These are phyloP conservation scores for Novumbra hubbsi DNA, from an alignment of 2,797 vertebrate genomes.

Conservation along the genomic window DNA sequence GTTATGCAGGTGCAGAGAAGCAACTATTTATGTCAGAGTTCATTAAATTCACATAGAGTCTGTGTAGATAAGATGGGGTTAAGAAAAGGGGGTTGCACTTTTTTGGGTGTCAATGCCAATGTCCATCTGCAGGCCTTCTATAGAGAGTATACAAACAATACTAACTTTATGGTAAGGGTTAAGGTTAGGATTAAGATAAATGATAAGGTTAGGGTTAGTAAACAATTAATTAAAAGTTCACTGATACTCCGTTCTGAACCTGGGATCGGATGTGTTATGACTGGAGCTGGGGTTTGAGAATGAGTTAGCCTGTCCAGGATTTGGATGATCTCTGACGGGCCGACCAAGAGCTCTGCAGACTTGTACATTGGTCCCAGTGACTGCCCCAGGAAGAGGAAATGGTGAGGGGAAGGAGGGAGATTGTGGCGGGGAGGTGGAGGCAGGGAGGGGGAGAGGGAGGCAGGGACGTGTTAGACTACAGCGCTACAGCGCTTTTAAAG, in stretches of 20 bases:
- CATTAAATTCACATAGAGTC: constrained; percentile 47
- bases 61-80: constrained; percentile 44
- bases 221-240: no score
- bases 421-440: neutral
- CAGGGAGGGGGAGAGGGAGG: neutral
- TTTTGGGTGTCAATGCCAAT: no score
- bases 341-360: constrained; percentile 61
- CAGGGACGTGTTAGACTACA: neutral
- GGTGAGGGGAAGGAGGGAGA: constrained; percentile 31
- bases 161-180: no score
- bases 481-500: no score
- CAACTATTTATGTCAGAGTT: constrained; percentile 22
- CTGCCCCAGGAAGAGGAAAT: constrained; percentile 60
- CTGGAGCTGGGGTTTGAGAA: no score
- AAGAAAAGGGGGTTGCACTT: neutral
- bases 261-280: no score
- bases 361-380: constrained; percentile 59
- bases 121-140: no score
- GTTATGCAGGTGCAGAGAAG: constrained; percentile 4
- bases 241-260: no score
- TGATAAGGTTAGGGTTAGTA: no score
- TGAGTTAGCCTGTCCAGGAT: constrained; percentile 36
- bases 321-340: constrained; percentile 45
- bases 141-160: no score
- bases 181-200: no score